Conservation (phyloP, 2,113 vertebrate genomes). For the Puffinus mauretanicus region DNA sequence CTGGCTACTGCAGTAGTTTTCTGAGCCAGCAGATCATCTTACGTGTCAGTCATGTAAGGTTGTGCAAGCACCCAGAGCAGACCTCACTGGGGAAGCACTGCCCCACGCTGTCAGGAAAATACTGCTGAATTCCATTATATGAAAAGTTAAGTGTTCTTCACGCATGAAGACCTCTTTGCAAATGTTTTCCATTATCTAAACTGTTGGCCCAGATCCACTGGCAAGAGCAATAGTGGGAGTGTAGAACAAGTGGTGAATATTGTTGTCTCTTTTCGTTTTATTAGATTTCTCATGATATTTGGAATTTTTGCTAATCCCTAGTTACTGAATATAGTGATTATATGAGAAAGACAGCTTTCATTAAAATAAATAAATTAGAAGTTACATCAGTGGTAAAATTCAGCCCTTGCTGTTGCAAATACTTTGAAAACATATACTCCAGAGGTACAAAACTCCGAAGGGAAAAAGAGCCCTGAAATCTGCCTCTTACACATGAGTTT, state of each 20-base stretch:
- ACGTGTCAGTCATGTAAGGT: neutral
- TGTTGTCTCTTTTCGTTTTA: neutral
- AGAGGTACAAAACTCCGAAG: neutral
- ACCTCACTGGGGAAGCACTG: constrained; percentile 1
- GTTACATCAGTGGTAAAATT: neutral
- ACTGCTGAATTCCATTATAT: neutral
- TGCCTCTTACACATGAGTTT: neutral
- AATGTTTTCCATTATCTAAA: constrained; percentile 47
- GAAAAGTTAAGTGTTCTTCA: constrained; percentile 21
- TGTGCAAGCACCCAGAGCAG: neutral
- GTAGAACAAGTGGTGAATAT: neutral
- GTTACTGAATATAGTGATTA: neutral
- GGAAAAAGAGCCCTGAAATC: neutral
- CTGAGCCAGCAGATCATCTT: neutral
- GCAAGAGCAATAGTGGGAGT: neutral
- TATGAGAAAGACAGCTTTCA: neutral
- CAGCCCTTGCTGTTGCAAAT: neutral
- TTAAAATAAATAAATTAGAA: neutral
- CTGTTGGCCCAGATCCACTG: neutral
- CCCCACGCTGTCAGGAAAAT: constrained; percentile 20
- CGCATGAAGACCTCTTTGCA: neutral
- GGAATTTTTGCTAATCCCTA: constrained; percentile 3
- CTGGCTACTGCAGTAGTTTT: neutral
- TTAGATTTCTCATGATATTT: neutral
- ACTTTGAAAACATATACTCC: neutral